Conservation (phyloP, 2,797 vertebrate genomes). For the Danio jaintianensis region DNA sequence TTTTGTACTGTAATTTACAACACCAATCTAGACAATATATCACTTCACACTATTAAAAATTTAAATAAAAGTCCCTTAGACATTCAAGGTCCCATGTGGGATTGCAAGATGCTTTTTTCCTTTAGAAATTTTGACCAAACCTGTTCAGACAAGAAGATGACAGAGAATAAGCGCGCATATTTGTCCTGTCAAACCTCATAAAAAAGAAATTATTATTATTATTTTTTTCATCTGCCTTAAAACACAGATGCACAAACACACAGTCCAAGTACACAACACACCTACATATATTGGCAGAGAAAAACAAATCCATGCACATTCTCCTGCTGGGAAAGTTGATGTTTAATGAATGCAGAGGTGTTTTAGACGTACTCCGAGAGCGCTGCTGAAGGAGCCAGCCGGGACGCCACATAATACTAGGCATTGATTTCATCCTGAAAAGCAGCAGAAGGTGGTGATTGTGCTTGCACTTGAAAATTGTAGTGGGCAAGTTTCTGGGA, state of each 20-base stretch:
- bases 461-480: background rate
- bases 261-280: background rate
- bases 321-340: constrained; percentile 30
- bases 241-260: background rate
- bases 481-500: background rate
- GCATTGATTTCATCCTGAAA: constrained; percentile 40
- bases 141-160: background rate
- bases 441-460: constrained; percentile 23
- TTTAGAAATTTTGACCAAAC: background rate
- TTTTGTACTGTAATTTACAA: too few relatives aligned
- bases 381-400: background rate
- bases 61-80: too few relatives aligned
- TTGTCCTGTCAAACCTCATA: constrained; percentile 4
- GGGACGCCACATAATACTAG: constrained; percentile 16
- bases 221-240: background rate
- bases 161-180: background rate
- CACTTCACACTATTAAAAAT: too few relatives aligned
- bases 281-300: constrained; percentile 17
- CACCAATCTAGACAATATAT: too few relatives aligned
- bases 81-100: too few relatives aligned
- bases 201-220: background rate
- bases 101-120: background rate
- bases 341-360: constrained; percentile 40
- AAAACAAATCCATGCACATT: constrained; percentile 13
- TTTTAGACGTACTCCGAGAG: constrained; percentile 20